Conservation (phyloP, 2,797 vertebrate species). For the Dendrocincla fuliginosa region DNA sequence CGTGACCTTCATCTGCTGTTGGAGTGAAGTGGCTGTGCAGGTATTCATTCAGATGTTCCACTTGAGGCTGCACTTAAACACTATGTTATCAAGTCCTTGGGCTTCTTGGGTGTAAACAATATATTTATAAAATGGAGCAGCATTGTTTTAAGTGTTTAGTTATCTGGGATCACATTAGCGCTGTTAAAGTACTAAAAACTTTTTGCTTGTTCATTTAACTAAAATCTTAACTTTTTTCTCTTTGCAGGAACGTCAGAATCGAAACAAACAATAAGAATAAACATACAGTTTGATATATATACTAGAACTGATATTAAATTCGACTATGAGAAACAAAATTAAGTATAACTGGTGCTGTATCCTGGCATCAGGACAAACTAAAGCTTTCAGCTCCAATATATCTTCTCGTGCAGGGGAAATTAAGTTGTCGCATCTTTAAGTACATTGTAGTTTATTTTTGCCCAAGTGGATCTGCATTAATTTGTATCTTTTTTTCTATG, state of each 20-base stretch:
- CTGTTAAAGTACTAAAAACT: neutral
- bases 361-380: slow-evolving; percentile 80
- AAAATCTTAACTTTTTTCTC: slow-evolving; percentile 60
- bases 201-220: neutral
- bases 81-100: neutral
- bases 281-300: slow-evolving; percentile 82
- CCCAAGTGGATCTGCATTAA: slow-evolving; percentile 77
- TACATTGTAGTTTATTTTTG: slow-evolving; percentile 75
- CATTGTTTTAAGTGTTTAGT: neutral
- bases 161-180: neutral
- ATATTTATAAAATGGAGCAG: neutral
- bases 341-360: slow-evolving; percentile 78
- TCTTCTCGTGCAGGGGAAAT: slow-evolving; percentile 87
- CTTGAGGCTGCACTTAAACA: neutral
- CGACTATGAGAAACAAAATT: slow-evolving; percentile 79
- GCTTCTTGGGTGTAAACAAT: neutral
- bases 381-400: slow-evolving; percentile 83
- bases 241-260: slow-evolving; percentile 91
- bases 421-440: slow-evolving; percentile 82
- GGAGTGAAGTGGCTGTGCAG: neutral
- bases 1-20: neutral
- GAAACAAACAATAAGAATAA: slow-evolving; percentile 90
- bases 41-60: neutral
- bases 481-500: slow-evolving; percentile 76
- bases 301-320: slow-evolving; percentile 81